phyloP scores from a whole-genome alignment of 2,113 vertebrate species.

The Gymnarchus niloticus region DNA sequence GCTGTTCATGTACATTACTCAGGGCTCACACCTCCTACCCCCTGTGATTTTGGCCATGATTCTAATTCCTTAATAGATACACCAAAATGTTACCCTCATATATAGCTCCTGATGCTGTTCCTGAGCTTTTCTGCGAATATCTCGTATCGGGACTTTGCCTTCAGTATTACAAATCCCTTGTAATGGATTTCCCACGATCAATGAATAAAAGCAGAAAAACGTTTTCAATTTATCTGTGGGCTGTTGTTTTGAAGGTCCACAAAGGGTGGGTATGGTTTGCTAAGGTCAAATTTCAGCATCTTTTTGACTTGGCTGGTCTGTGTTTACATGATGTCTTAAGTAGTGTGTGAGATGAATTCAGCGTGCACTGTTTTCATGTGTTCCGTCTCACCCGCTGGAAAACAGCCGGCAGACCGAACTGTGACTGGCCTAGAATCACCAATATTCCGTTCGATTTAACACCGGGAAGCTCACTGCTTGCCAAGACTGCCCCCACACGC shows the following conservation, averaged over 20 bases:
- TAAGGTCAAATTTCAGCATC: background rate
- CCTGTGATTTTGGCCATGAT: background rate
- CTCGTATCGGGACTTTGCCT: background rate
- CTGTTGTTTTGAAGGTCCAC: background rate
- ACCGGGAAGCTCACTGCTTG: background rate
- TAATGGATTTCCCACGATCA: background rate
- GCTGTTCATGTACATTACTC: too few species aligned
- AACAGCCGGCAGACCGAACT: background rate
- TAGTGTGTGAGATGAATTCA: background rate
- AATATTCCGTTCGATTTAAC: background rate
- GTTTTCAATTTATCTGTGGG: background rate
- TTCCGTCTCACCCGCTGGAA: background rate
- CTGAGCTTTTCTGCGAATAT: background rate
- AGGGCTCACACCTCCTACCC: too few species aligned
- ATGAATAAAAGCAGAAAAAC: background rate
- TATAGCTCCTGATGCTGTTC: background rate
- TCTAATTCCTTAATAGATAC: background rate
- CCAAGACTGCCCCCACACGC: background rate
- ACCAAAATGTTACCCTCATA: background rate
- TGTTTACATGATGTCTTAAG: background rate
- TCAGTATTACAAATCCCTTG: background rate
- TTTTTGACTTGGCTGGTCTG: background rate
- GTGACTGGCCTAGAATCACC: background rate
- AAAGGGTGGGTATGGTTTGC: background rate
- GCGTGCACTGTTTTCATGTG: background rate